A percentile compares a stretch with the other conserved stretches of the same genome.
Evolutionary conservation across 1,140 invertebrate genomes (phyloP).

Genomic region (Drosophila erecta): DNA sequence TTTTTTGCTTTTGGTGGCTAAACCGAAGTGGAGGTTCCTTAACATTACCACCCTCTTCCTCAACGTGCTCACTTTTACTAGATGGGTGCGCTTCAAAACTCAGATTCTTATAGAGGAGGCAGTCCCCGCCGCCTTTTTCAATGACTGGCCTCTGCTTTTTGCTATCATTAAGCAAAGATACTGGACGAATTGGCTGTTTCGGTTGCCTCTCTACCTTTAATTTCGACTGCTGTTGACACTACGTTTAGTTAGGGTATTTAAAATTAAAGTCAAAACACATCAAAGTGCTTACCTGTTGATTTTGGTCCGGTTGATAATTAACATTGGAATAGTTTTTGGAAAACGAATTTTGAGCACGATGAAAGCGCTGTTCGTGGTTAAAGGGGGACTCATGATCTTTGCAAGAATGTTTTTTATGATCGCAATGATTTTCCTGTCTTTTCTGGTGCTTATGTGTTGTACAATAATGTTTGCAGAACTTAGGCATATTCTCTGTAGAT

Average conservation of each 20-base stretch:
- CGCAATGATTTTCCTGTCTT: background rate
- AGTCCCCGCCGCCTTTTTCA: background rate
- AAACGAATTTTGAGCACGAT: background rate
- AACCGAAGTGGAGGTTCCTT: no score
- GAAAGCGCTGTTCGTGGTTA: background rate
- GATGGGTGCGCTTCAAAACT: background rate
- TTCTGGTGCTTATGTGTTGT: background rate
- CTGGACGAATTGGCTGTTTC: background rate
- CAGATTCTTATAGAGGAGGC: conserved; percentile 10
- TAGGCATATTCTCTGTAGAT: background rate
- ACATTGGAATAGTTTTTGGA: background rate
- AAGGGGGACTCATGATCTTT: background rate
- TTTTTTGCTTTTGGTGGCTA: background rate
- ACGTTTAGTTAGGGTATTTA: background rate
- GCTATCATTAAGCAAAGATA: no score
- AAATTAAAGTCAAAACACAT: no score
- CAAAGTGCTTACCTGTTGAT: background rate
- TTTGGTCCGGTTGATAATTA: background rate
- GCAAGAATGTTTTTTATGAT: background rate
- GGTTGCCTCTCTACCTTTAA: background rate
- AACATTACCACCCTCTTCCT: background rate
- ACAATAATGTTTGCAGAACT: background rate
- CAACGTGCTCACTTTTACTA: background rate
- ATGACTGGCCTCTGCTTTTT: background rate
- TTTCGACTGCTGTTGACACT: background rate